Percentiles rank a stretch among this genome's conserved stretches.
phyloP scores from a whole-genome alignment of 2,888 invertebrate genomes.

The Unio delphinus region DNA sequence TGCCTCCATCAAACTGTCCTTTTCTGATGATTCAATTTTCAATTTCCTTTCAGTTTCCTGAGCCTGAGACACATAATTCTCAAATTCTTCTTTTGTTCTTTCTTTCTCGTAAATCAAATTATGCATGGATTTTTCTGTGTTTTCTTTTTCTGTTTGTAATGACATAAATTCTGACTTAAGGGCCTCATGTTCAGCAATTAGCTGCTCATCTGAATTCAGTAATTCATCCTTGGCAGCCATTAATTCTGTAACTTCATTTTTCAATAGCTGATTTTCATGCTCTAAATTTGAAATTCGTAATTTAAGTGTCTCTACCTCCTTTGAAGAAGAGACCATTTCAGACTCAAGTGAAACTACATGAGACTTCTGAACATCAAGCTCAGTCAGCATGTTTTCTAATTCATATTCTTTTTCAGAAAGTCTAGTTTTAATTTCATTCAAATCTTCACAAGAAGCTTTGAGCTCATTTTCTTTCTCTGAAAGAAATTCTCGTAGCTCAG shows the following conservation, averaged over 20 bases:
- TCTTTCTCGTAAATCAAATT: no score
- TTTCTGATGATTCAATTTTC: constrained; percentile 1
- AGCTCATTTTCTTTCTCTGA: constrained; percentile 16
- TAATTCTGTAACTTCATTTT: constrained; percentile 2
- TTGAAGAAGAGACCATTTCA: no score
- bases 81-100: not conserved
- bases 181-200: not conserved
- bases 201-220: not conserved
- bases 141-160: not conserved
- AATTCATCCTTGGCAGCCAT: constrained; percentile 2
- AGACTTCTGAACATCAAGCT: not conserved
- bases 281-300: not conserved
- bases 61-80: not conserved
- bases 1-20: constrained; percentile 4
- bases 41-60: constrained; percentile 1
- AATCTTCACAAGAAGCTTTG: constrained; percentile 10
- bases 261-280: not conserved
- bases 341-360: no score
- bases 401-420: constrained; percentile 12
- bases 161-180: not conserved
- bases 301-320: no score
- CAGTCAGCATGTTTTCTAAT: constrained; percentile 1
- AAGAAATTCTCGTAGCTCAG: not conserved
- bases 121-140: no score
- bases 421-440: constrained; percentile 12